Evolutionary conservation across 2,888 invertebrate genomes (phyloP).

Genomic region (Drosophila recens): DNA sequence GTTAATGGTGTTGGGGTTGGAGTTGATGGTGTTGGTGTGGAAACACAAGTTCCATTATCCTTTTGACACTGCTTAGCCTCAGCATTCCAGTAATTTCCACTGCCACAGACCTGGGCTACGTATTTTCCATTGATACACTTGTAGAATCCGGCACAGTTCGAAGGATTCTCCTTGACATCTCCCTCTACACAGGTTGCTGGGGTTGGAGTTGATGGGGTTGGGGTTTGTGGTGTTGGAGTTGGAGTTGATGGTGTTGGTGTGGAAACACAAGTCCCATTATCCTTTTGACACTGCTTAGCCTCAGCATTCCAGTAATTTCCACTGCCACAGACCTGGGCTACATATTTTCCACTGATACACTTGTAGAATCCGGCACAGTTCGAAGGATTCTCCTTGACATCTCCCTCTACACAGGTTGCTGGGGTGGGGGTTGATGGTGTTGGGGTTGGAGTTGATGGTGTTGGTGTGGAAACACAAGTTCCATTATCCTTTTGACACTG

Average conservation of each 20-base stretch:
- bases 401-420: background rate
- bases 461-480: background rate
- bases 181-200: background rate
- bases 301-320: background rate
- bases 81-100: background rate
- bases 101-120: background rate
- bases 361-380: slow-evolving; percentile 1
- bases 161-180: background rate
- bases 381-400: background rate
- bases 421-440: background rate
- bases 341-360: slow-evolving; percentile 3
- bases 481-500: background rate
- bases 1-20: background rate
- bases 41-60: background rate
- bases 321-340: accelerated
- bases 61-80: background rate
- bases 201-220: background rate
- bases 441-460: background rate
- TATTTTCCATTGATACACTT: slow-evolving; percentile 4
- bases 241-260: background rate
- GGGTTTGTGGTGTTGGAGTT: background rate
- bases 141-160: slow-evolving; percentile 1
- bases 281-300: background rate
- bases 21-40: background rate
- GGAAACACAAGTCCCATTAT: background rate